Conservation (phyloP, 1,140 invertebrate species). For the Manduca sexta region DNA sequence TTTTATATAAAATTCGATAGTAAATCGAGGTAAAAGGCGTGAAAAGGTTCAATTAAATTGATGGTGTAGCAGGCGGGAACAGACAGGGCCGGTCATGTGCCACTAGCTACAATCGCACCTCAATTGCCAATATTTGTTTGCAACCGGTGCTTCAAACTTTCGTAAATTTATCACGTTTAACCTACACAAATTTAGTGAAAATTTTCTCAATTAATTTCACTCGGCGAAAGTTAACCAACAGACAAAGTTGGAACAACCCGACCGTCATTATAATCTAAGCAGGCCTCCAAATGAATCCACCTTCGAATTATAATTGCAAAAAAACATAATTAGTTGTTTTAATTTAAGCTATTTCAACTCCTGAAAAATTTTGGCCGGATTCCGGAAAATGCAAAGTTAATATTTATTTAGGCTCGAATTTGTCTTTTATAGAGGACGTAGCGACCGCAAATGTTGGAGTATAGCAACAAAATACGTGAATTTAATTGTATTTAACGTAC, state of each 20-base stretch:
- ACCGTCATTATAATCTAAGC: conserved; percentile 23
- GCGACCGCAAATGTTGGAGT: no score
- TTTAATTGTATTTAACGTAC: no score
- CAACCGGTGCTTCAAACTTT: conserved; percentile 18
- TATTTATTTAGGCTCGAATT: background rate
- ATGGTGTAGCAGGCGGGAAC: background rate
- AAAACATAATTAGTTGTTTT: conserved; percentile 10
- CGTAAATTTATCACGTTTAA: conserved; percentile 20
- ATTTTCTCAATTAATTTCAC: conserved; percentile 31
- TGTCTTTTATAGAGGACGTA: no score
- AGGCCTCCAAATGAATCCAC: conserved; percentile 15
- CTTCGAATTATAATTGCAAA: conserved; percentile 13
- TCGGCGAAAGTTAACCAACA: conserved; percentile 23
- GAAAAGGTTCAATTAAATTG: background rate
- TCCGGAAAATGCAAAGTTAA: conserved; percentile 2
- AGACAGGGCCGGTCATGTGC: background rate
- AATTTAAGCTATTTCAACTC: conserved; percentile 8
- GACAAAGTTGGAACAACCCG: conserved; percentile 16
- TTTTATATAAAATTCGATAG: no score
- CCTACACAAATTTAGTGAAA: conserved; percentile 22
- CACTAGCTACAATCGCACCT: background rate
- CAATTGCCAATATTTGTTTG: conserved; percentile 10
- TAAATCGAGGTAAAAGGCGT: no score
- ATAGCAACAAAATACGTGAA: no score
- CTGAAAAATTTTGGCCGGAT: conserved; percentile 2